Base-by-base conservation (phyloP, 2,113 vertebrate species). In the Coryphaenoides rupestris region DNA sequence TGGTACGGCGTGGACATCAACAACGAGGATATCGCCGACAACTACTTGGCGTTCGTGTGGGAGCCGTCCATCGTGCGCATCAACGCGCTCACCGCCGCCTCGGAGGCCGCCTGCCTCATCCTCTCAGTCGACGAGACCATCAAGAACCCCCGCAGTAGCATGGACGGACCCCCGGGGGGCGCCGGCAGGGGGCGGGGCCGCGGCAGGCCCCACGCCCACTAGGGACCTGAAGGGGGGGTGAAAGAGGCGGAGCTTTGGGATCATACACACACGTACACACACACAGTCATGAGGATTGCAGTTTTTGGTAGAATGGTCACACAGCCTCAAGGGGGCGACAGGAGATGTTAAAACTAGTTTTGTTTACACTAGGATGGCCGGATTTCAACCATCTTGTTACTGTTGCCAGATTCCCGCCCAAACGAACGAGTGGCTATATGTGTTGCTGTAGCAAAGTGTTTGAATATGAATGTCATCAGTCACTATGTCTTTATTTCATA, bases 1-100 rank as follows among this genome's bases (percentile, higher is more conserved):
- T 99, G 97, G 97, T 97, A 91, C 0, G 96, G 96, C 0, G 97
- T 99, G 57, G 97, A 99, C 0, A 89, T 99, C 33, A 96, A 92
- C 90, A 97, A 91, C 0, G 97, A 99, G 78, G 96, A 98, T 83
- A 98, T 99, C 0, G 90, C 96, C 0, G 95, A 99, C 75, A 99
- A 98, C 87, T 98, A 94, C 0, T 40, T 62, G 1, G 90, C 91
- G 1, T 98, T 93, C 0, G 96, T 98, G 12, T 98, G 97, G 96
- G 97, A 99, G 68, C 97, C 97, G 0, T 89, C 96, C 0, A 60
- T 98, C 2, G 96, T 98, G 56, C 90, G 94, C 26, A 94, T 95
- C 87, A 98, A 98, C 0, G 97, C 96, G 0, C 84, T 99, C 65
- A 99, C 95, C 0, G 96, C 97, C 0, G 96, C 97, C 0, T 96